Evolutionary conservation across 2,113 vertebrate species (phyloP), one percentile per base, ranked within the genome.

Genomic region (Hippoglossus stenolepis): DNA sequence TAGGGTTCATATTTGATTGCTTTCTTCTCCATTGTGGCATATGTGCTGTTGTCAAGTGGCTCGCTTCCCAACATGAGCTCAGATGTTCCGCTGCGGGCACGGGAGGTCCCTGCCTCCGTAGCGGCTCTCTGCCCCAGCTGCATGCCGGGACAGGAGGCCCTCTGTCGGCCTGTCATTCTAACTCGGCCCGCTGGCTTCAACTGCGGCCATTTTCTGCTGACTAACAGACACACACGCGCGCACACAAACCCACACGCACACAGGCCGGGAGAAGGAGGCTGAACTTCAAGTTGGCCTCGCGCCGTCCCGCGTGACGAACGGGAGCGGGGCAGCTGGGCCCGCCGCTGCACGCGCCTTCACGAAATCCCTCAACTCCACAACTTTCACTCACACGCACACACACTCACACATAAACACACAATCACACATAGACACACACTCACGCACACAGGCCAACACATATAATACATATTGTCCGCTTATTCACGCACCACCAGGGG

Each of bases 161-260:
- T 91, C 91, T 93, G 77, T 77, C 88, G 90, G 94, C 84, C 87
- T 92, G 88, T 70, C 86, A 88, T 87, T 90, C 93, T 94, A 93
- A 93, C 95, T 95, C 93, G 93, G 86, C 90, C 94, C 90, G 92
- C 91, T 89, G 88, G 89, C 77, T 92, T 85, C 57, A 83, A 93
- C 93, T 93, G 96, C 96, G 95, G 96, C 96, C 96, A 96, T 97
- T 97, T 97, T 97, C 95, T 96, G 95, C 95, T 95, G 93, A 93
- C 85, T 89, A 88, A 90, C 89, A 88, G 69, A 84, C 77, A 73
- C 82, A 70, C 75, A 24, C 26, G 2, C 8, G 28, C 28, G 9
- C 59, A 35, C 59, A 10, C 28, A 35, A 5, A 28, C 80, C 70
- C 82, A 84, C 88, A 79, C 79, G 79, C 80, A 68, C 82, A 83